Conservation (phyloP, 2,113 vertebrate species). For the Carassius carassius region DNA sequence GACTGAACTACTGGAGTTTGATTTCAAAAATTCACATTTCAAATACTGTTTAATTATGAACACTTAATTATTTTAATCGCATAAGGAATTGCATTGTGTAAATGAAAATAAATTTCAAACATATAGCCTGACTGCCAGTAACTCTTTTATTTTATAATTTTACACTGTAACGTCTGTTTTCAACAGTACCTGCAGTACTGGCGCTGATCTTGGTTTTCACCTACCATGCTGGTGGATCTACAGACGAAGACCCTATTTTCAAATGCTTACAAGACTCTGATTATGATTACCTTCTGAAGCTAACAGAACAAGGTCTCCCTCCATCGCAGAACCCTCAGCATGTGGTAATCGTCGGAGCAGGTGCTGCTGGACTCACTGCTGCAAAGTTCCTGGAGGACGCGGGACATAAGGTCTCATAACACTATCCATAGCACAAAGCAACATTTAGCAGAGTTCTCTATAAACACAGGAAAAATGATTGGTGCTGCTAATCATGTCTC, state of each 20-base stretch:
- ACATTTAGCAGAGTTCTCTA: neutral
- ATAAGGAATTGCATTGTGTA: too few relatives aligned
- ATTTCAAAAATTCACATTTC: neutral
- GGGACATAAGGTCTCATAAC: conserved; percentile 77
- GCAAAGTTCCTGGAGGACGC: conserved; percentile 80
- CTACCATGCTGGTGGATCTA: conserved; percentile 48
- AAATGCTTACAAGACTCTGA: conserved; percentile 80
- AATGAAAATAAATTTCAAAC: neutral
- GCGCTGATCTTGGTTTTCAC: conserved; percentile 61
- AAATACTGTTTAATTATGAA: neutral
- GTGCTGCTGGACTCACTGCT: conserved; percentile 81
- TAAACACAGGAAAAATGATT: neutral
- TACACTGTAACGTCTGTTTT: neutral
- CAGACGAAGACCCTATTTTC: conserved; percentile 67
- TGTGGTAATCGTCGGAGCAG: conserved; percentile 78
- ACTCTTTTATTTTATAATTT: neutral
- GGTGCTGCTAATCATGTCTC: neutral
- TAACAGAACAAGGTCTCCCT: conserved; percentile 76
- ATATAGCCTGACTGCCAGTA: neutral
- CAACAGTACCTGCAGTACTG: conserved; percentile 65
- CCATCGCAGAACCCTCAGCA: conserved; percentile 66
- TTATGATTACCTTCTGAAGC: conserved; percentile 75
- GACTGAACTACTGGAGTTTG: neutral
- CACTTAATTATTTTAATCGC: neutral
- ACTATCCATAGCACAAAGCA: neutral